Evolutionary conservation across 1,140 invertebrate species (phyloP), one percentile per base, ranked within the genome.

Genomic region (Arctopsyche grandis): DNA sequence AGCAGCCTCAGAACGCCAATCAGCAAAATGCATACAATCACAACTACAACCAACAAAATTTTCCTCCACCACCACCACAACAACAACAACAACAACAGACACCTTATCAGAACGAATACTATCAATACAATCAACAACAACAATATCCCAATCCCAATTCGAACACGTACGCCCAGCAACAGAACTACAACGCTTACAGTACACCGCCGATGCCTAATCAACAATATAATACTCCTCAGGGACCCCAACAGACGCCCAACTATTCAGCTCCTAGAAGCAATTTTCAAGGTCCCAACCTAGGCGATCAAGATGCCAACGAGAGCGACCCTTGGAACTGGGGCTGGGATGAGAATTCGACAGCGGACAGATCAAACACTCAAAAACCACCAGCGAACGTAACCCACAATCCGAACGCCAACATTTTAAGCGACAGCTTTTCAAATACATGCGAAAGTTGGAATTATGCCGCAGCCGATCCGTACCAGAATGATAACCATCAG

Each of bases 301-400:
- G 69, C 29, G 75, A 77, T 10, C 21, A 48, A 19, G 84, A 86
- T 76, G 85, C 83, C 77, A 84, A 86, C 77, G 78, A 83, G 9
- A 84, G 84, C 60, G 88, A 89, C 44, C 87, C 87, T 63, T 88
- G 87, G 87, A 86, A 87, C 69, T 89, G 88, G 88, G 87, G 87
- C 0, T 87, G 86, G 87, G 87, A 89, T 43, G 88, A 89, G 26
- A 82, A 85, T 52, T 82, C 85, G 16, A 86, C 87, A 75, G 85
- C 87, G 78, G 83, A 82, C 46, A 84, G 84, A 70, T 85, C 43
- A 16, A 85, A 56, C 83, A 52, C 75, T 60, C 74, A 44, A 21
- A 71, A 63, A 26, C 14, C 83, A 84, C 46, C 75, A 80, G 22
- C 83, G 5, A 83, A 63, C 22, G 69, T 81, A 78, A 76, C 84